Evolutionary conservation across 2,888 invertebrate species (phyloP), one percentile per base, ranked within the genome.

Genomic region (Brachypalpus laphriformis): DNA sequence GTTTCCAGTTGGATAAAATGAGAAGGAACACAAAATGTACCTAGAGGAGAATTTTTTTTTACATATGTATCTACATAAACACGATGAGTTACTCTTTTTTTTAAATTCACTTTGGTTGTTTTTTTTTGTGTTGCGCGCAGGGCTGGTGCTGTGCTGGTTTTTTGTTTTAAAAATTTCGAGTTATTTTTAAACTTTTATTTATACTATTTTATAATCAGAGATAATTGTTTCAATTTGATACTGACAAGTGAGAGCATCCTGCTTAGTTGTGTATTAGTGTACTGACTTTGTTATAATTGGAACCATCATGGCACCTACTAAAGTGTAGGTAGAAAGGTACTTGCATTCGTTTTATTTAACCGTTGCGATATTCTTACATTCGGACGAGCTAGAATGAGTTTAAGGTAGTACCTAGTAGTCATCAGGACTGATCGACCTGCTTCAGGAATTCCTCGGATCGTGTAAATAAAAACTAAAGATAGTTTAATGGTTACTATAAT

Each of bases 1-100:
- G 14, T 82, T 83, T 74, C 31, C 31, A 61, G 45, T 76, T 75
- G 56, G 49, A 45, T 28, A 49, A 65, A 51, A 20, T 40, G 8
- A 68, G 42, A 61, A 56, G 25, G 54, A 68, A 61, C 34, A 34
- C 40, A 28, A 31, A 74, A 9, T 57, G 54, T 54, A 45, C 59
- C 59, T 72, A 20, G 37, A 51, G 57, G 9, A 34, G 51, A 22
- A n/a, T 54, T 31, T 9, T 65, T 63, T 31, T 54, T 34, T 25
- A 25, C 25, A 25, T 25, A 25, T 25, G 5, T 25, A 25, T 18
- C n/a, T 31, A 18, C 25, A 9, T 11, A 37, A 40, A 37, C 40
- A 54, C 54, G 51, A 45, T 51, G 28, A 42, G 54, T 42, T 54
- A 42, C 28, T 28, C 47, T 18, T 49, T 59, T 57, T 47, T 59